phyloP scores from a whole-genome alignment of 2,888 invertebrate species.

The Luperina testacea region DNA sequence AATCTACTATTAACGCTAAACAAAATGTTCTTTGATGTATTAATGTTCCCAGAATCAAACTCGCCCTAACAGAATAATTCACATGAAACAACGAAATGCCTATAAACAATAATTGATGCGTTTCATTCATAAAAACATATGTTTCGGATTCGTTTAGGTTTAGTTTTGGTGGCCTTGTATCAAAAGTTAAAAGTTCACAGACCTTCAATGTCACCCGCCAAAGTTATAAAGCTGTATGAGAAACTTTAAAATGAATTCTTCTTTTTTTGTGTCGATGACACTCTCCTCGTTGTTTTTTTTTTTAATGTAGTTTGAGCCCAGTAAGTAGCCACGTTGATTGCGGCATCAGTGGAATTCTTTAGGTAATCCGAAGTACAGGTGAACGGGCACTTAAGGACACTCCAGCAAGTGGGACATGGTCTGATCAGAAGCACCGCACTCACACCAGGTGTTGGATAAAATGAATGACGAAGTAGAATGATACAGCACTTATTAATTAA shows the following conservation, averaged over 20 bases:
- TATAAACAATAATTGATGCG: constrained; percentile 61
- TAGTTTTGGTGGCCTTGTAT: constrained; percentile 40
- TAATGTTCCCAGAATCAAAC: constrained; percentile 52
- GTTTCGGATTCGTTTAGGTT: constrained; percentile 51
- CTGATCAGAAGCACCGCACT: neutral
- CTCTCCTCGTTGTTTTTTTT: neutral
- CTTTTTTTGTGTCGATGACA: neutral
- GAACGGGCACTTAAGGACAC: neutral
- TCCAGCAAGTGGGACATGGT: neutral
- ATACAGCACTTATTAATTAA: neutral
- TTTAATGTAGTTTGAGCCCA: neutral
- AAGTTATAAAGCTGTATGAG: neutral
- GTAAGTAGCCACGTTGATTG: neutral
- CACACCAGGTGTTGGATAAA: neutral
- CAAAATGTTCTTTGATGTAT: constrained; percentile 60
- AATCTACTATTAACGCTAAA: constrained; percentile 31
- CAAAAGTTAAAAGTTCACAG: constrained; percentile 51
- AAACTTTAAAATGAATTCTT: neutral
- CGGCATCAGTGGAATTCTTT: neutral
- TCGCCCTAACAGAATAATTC: constrained; percentile 45
- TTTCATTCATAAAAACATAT: constrained; percentile 60
- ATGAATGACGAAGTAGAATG: neutral
- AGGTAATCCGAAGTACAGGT: neutral
- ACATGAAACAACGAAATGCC: constrained; percentile 48
- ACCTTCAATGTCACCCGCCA: constrained; percentile 47